Evolutionary conservation across 2,113 vertebrate species (phyloP).

Genomic region (Dasypus novemcinctus): DNA sequence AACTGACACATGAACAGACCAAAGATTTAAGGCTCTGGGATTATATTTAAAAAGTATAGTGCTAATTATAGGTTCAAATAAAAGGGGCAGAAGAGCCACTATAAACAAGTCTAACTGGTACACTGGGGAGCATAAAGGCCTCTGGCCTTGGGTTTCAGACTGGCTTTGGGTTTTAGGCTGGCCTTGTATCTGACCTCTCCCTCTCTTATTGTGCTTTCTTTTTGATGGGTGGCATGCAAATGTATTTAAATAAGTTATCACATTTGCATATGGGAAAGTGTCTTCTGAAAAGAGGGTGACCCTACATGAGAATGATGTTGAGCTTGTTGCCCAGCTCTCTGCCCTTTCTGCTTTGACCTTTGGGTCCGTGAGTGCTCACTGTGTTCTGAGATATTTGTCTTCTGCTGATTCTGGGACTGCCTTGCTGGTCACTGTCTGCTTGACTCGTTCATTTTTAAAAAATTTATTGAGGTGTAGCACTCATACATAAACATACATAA

Average conservation of each 20-base stretch:
- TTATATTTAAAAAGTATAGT: no score
- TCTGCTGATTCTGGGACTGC: not conserved
- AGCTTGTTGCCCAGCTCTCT: not conserved
- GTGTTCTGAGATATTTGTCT: not conserved
- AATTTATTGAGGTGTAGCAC: no score
- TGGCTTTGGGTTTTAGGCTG: not conserved
- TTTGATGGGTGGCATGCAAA: not conserved
- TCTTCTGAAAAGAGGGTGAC: not conserved
- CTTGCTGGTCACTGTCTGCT: not conserved
- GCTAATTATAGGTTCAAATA: no score
- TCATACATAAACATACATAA: no score
- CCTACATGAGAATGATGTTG: not conserved
- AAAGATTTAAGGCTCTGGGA: no score
- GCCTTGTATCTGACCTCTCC: not conserved
- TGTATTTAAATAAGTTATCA: not conserved
- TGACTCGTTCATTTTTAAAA: not conserved
- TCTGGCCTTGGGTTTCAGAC: not conserved
- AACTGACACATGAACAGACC: no score
- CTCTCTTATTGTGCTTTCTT: not conserved
- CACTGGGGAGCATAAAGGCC: no score
- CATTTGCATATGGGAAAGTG: not conserved
- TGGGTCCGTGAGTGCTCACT: not conserved
- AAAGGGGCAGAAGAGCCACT: no score
- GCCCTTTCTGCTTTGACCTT: not conserved
- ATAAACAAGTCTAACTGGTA: no score